Base-by-base conservation (phyloP, 1,140 invertebrate genomes). In the Sycobia sp. region DNA sequence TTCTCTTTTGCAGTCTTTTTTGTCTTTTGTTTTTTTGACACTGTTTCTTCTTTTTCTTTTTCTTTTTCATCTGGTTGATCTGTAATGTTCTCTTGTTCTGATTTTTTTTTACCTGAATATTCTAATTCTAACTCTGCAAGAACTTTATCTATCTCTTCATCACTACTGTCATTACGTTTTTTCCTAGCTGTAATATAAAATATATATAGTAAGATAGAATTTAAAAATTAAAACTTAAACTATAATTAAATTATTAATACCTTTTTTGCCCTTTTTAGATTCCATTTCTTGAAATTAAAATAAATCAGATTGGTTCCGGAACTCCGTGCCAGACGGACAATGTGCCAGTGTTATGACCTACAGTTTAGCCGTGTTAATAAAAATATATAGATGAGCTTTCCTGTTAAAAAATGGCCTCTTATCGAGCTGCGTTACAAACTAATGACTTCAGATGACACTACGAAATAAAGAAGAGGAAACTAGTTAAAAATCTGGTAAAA, bases 121-220 rank as follows among this genome's bases (percentile, higher is more conserved):
- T 92, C 90, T 74, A 90, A 83, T 84, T 90, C 87, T 64, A 92
- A 80, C 79, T 92, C 90, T 22, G 91, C 92, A 67, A 95, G 77
- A 46, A 92, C 89, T 78, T 91, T 90, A 73, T 95, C 92, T 63
- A 94, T 83, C 75, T 94, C 91, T 71, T 94, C 91, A 73, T 92
- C 90, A 74, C 91, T 92, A n/a, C n/a, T n/a, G 53, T 92, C 89
- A 70, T 90, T 87, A 32, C 88, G 87, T 78, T 89, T 91, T 72
- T 87, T 90, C n/a, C n/a, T n/a, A n/a, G 18, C 13, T 46, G 11
- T 22, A 36, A 36, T 38, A 36, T 18, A 51, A 20, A 29, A 49
- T 29, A 5, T 49, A 43, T 29, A 49, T 29, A 32, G 14, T 18
- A 32, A 32, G 32, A 49, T 7, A 46, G 49, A 67, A 59, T 51